Evolutionary conservation across 2,113 vertebrate species (phyloP), one percentile per base, ranked within the genome.

Genomic region (Eudyptes chrysolophus): DNA sequence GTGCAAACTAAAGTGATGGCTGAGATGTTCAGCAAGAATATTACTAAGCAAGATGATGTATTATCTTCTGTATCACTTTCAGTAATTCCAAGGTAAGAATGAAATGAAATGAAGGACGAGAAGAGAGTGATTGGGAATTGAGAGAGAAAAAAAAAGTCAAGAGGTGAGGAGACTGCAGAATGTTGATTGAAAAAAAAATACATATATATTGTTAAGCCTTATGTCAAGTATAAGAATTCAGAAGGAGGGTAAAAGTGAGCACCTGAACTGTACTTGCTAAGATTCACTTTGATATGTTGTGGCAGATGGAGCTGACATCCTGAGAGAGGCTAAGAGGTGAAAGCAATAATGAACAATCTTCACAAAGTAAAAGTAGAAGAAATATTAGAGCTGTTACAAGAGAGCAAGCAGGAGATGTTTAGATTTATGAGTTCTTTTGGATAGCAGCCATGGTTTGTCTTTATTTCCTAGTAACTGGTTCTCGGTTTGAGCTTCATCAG

Each of bases 361-460:
- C 72, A 36, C 16, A 36, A 87, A 81, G 88, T 66, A 58, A 69
- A 84, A 71, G 78, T 7, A 94, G 72, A 36, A 84, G 72, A 69
- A 92, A 94, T 46, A 40, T 84, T 95, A 82, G 75, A 95, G 78
- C 78, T 79, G 64, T 55, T 88, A 71, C 21, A 72, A 71, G 78
- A 83, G 75, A 91, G 81, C 69, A 87, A 79, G 88, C 16, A 34
- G 83, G 83, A 97, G 92, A 95, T 95, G 86, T 79, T 95, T 51
- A 61, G 97, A 81, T 95, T 96, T 89, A 78, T 87, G 86, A 96
- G 76, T 19, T 70, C 74, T 96, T 94, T 34, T 94, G 96, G 94
- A 90, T 55, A 60, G 55, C 86, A 92, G 94, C 92, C 95, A 90
- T 13, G 46, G 71, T 88, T 94, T 96, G 88, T 95, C 94, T 96